Base-by-base conservation (phyloP, 1,140 invertebrate species). In the Zaprionus ghesquierei region DNA sequence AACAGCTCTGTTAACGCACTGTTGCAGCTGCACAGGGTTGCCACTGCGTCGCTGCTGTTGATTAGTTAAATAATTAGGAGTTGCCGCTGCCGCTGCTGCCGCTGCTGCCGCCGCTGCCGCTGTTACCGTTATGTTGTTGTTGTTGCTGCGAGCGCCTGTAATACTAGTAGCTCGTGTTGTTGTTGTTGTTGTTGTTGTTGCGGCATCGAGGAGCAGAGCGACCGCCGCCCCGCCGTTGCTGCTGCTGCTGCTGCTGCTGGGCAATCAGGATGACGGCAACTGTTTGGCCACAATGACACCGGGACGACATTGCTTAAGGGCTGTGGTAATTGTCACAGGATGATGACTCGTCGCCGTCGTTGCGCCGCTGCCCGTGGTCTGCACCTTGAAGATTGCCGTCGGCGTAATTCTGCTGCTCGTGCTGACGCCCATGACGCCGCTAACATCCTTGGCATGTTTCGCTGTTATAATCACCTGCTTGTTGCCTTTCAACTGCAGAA, bases 241-340 rank as follows among this genome's bases (percentile, higher is more conserved):
- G 49, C 4, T 50, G 33, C 15, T 55, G 38, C 13, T 51, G 55
- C 12, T 64, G 61, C 12, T 89, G 20, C 13, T 64, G 69, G 82
- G 78, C 76, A 92, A 92, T 92, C 91, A 92, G 77, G 91, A 92
- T 50, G 89, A 91, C 77, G 90, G 90, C 74, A 91, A 55, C 76
- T 95, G 95, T 91, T 97, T 97, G 51, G 96, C 96, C 58, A 97
- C 96, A 76, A 97, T 97, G 20, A 97, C 96, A 62, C 96, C 96
- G 9, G 96, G 96, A 77, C 96, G 94, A 73, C 95, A 95, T 77
- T 97, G 96, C 76, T 95, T 92, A 6, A 91, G 66, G 0, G 93
- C 68, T 92, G 93, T 70, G 92, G 93, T 85, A 50, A 92, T 90
- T 60, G 91, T 91, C 20, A 92, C 61, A n/a, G 77, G 60, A 66